Percentiles rank a stretch among this genome's conserved stretches.
Conservation (phyloP, 2,888 invertebrate genomes). For the Ormyrus rosae region DNA sequence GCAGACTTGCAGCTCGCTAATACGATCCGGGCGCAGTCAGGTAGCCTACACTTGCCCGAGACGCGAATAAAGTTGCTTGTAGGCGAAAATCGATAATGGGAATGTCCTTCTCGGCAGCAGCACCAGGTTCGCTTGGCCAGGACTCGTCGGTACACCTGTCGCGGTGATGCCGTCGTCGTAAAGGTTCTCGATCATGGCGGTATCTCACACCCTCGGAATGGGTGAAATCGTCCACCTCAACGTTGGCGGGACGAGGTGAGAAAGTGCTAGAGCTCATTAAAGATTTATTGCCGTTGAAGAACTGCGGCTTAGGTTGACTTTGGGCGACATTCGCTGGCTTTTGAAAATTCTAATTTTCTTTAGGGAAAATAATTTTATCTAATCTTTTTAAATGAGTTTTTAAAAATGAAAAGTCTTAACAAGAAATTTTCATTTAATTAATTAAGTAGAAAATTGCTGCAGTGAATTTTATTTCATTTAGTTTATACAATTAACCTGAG, state of each 20-base stretch:
- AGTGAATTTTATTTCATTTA: too few species aligned
- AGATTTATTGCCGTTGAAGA: not conserved
- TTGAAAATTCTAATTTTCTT: too few species aligned
- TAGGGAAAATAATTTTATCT: too few species aligned
- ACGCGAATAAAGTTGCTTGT: not conserved
- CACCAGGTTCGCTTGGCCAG: not conserved
- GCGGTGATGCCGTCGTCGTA: not conserved
- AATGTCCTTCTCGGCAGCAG: not conserved
- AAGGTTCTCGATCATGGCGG: conserved; percentile 66
- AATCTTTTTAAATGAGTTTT: too few species aligned
- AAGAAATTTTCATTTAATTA: too few species aligned
- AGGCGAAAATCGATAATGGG: too few species aligned
- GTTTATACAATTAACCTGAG: too few species aligned
- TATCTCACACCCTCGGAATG: conserved; percentile 76
- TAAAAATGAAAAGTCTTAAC: too few species aligned
- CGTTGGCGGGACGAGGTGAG: conserved; percentile 95
- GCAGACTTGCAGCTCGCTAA: conserved; percentile 1
- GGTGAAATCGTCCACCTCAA: conserved; percentile 94
- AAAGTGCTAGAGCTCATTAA: conserved; percentile 42
- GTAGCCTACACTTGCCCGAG: not conserved
- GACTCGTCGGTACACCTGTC: not conserved
- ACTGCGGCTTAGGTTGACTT: not conserved
- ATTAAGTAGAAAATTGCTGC: too few species aligned
- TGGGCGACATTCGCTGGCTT: not conserved
- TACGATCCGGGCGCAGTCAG: not conserved